These are phyloP conservation scores for Molanna angustata DNA, from an alignment of 2,888 invertebrate species.

Conservation along the genomic window DNA sequence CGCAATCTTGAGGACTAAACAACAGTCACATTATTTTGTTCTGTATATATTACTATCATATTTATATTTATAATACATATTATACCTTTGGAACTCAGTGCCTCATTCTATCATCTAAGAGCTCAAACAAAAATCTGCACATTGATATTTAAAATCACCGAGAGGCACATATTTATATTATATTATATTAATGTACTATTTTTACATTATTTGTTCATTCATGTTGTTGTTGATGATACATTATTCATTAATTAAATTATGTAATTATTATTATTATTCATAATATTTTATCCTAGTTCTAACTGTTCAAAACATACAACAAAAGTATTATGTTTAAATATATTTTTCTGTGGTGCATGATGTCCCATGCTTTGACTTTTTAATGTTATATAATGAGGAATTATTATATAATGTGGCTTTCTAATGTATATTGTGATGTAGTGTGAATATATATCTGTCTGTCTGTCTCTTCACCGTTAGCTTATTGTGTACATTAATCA, in stretches of 20 bases:
- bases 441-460: slow-evolving; percentile 4
- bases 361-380: slow-evolving; percentile 8
- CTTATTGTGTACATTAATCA: not conserved
- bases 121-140: not conserved
- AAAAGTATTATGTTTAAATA: slow-evolving; percentile 29
- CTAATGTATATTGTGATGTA: slow-evolving; percentile 12
- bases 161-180: not conserved
- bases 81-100: slow-evolving; percentile 11
- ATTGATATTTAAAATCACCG: not conserved
- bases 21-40: not conserved
- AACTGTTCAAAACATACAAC: slow-evolving; percentile 24
- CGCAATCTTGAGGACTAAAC: slow-evolving; percentile 95
- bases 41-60: not conserved
- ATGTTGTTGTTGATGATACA: not conserved
- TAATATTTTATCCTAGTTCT: slow-evolving; percentile 35
- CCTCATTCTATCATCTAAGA: too few relatives aligned
- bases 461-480: not conserved
- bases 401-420: slow-evolving; percentile 5
- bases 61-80: slow-evolving; percentile 23
- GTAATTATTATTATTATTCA: slow-evolving; percentile 10
- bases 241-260: slow-evolving; percentile 14
- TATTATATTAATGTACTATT: not conserved
- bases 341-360: not conserved
- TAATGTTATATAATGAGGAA: slow-evolving; percentile 6
- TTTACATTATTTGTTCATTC: not conserved